A percentile compares a stretch with the other conserved stretches of the same genome.
Evolutionary conservation across 2,797 vertebrate species (phyloP).

Genomic region (Carduelis carduelis): DNA sequence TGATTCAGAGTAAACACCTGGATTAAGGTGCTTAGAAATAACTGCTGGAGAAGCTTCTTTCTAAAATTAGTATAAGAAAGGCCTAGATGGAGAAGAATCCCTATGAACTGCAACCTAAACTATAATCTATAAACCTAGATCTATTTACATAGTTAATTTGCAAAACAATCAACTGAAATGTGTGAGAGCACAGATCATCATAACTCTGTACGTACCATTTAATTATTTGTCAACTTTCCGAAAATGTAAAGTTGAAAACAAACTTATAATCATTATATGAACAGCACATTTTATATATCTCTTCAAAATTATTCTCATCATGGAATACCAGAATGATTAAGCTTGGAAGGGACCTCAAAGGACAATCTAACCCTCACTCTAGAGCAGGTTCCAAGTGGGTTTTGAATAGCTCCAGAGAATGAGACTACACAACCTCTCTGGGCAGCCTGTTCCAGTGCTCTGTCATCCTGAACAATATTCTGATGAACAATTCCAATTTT

Average conservation of each 20-base stretch:
- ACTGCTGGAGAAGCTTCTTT: not conserved
- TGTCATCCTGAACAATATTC: not conserved
- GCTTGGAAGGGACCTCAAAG: not conserved
- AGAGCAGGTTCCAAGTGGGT: not conserved
- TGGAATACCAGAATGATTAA: not conserved
- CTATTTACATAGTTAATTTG: not conserved
- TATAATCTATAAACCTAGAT: not conserved
- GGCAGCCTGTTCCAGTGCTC: not conserved
- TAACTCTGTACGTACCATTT: not conserved
- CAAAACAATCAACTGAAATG: not conserved
- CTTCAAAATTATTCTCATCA: not conserved
- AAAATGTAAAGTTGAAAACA: not conserved
- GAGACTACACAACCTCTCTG: not conserved
- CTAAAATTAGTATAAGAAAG: not conserved
- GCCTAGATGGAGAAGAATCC: not conserved
- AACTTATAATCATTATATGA: not conserved
- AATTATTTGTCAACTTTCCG: not conserved
- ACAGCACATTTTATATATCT: not conserved
- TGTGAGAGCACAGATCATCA: not conserved
- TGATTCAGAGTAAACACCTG: not conserved
- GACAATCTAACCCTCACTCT: not conserved
- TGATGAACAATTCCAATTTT: not conserved
- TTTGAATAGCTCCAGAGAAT: not conserved
- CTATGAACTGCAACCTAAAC: not conserved
- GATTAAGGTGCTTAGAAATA: not conserved